These are phyloP conservation scores for Xerus inauris DNA, from an alignment of 2,113 vertebrate genomes.

Conservation along the genomic window DNA sequence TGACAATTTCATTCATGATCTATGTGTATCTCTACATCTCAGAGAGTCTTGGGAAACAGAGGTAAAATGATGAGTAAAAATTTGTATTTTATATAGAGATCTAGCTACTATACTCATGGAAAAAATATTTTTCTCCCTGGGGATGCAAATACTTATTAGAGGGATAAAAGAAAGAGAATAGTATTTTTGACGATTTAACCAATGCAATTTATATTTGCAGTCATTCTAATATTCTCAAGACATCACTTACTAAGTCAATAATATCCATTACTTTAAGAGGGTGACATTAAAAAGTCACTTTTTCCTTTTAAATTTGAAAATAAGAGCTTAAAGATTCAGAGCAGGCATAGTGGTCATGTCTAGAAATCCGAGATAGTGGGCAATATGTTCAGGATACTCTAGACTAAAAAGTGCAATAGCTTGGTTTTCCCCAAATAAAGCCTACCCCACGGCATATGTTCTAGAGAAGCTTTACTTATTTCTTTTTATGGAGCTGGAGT, in stretches of 20 bases:
- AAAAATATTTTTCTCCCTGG: background rate
- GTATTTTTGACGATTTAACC: slow-evolving; percentile 17
- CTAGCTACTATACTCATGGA: background rate
- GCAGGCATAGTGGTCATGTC: background rate
- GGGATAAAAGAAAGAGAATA: background rate
- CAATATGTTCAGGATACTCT: background rate
- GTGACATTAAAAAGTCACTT: background rate
- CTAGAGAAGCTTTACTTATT: background rate
- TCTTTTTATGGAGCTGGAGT: background rate
- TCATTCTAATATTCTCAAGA: slow-evolving; percentile 9
- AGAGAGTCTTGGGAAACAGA: background rate
- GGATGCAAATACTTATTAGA: background rate
- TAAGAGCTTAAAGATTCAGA: background rate
- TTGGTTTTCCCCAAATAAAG: background rate
- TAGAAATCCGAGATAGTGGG: background rate
- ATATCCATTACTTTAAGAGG: background rate
- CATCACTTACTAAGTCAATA: background rate
- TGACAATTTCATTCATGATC: background rate
- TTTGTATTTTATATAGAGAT: background rate
- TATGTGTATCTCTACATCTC: background rate
- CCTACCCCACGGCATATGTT: background rate
- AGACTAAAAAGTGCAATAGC: background rate
- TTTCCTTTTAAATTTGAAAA: slow-evolving; percentile 47
- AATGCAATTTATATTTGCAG: background rate
- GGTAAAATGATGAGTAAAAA: background rate